Conservation (phyloP, 2,888 invertebrate genomes). For the Mesorhabditis belari region DNA sequence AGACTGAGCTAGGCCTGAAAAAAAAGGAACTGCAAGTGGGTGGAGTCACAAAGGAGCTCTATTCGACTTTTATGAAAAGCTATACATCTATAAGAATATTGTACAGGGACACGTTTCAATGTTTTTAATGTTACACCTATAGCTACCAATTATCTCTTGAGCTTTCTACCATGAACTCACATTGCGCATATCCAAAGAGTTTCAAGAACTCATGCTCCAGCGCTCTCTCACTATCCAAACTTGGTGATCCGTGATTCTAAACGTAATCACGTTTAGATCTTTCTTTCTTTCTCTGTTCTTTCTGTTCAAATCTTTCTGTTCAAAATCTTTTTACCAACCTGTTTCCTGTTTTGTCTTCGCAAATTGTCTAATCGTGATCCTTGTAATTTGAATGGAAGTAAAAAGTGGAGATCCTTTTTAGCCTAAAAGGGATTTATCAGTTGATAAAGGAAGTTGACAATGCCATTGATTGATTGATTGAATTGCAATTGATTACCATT, state of each 20-base stretch:
- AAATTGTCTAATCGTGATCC: conserved; percentile 36
- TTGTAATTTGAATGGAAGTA: conserved; percentile 48
- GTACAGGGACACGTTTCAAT: too few relatives aligned
- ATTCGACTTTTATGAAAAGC: too few relatives aligned
- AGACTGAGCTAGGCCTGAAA: not conserved
- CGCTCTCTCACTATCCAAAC: not conserved
- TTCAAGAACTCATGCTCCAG: conserved; percentile 45
- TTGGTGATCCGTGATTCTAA: not conserved
- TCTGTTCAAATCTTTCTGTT: not conserved
- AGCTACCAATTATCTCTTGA: too few relatives aligned
- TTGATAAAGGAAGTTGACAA: not conserved
- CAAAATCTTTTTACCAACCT: not conserved
- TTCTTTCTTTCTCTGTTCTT: not conserved
- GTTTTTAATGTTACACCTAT: too few relatives aligned
- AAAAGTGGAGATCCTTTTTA: conserved; percentile 37
- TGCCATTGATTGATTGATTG: too few relatives aligned
- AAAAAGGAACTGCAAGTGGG: not conserved
- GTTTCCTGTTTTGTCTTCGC: conserved; percentile 7
- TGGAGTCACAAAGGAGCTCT: too few relatives aligned
- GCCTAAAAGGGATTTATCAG: conserved; percentile 11
- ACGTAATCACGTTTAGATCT: not conserved
- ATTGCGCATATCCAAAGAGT: conserved; percentile 38
- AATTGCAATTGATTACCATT: not conserved
- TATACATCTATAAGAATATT: too few relatives aligned
- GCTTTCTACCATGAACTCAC: conserved; percentile 12